Conservation (phyloP, 2,797 vertebrate genomes). For the Artibeus jamaicensis region DNA sequence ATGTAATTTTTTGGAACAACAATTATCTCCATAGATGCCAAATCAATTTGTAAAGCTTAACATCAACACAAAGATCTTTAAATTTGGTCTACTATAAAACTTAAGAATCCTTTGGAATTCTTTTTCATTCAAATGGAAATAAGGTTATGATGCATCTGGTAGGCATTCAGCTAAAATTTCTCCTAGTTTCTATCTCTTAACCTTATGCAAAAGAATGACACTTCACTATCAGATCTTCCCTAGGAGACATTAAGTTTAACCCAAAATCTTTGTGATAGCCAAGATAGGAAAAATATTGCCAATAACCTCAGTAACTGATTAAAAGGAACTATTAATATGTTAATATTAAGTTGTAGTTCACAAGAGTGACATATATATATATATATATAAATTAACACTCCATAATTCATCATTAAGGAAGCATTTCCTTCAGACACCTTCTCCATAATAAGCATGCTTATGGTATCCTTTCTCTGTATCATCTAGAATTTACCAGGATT, state of each 20-base stretch:
- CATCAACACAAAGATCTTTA: conserved; percentile 27
- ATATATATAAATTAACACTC: not conserved
- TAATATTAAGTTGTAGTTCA: conserved; percentile 19
- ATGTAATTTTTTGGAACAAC: conserved; percentile 31
- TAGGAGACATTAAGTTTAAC: conserved; percentile 1
- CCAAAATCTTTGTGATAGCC: conserved; percentile 26
- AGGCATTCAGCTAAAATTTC: conserved; percentile 1
- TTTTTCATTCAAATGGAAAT: conserved; percentile 40
- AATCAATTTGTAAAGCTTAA: not conserved
- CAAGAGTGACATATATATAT: not conserved
- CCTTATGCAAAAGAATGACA: not conserved
- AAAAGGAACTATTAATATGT: conserved; percentile 13
- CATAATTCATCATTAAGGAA: not conserved
- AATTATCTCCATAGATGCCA: not conserved
- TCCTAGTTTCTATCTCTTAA: not conserved
- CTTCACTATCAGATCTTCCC: not conserved
- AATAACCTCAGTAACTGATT: conserved; percentile 12
- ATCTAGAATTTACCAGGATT: not conserved
- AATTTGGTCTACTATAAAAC: not conserved
- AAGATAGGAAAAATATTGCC: conserved; percentile 5
- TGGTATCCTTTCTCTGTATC: not conserved
- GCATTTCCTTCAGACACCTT: not conserved
- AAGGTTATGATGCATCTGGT: conserved; percentile 6
- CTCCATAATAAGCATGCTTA: conserved; percentile 5
- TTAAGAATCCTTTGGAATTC: not conserved